Evolutionary conservation across 92 coral and sea anemone genomes (phyloP), one percentile per base, ranked within the genome.

Genomic region (Virgularia gustaviana): DNA sequence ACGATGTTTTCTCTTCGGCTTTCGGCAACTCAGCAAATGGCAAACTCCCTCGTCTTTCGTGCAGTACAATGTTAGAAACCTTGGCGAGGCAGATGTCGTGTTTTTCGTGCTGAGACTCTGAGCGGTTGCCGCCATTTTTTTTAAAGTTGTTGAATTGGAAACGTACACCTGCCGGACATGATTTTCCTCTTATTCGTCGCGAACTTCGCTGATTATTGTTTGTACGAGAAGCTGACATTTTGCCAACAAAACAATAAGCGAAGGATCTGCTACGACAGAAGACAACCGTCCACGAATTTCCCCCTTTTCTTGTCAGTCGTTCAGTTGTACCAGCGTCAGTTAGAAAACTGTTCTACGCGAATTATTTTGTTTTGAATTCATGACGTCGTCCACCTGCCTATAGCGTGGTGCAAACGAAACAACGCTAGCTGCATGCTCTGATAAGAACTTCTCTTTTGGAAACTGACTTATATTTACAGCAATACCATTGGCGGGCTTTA

Each of bases 81-180:
- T 24, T 38, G 35, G 54, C 15, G 4, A 60, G 27, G 22, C 23
- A 25, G 8, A 16, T 0, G 30, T 18, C 20, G 3, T n/a, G 7
- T 15, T 39, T 63, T 7, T 44, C 10, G 1, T 7, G 32, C 23
- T 8, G 49, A 3, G 36, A n/a, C 36, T 65, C 47, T 38, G 6
- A 22, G 9, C 13, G 16, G 16, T 22, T 34, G 43, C 24, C 19
- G 43, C 27, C 38, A 59, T 11, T 16, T 9, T 52, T 22, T 15
- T 52, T 52, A 2, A 52, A 22, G 13, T 52, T 33, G 58, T 52
- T 52, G 8, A 28, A 19, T 65, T 43, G 38, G 32, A 65, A 65
- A 2, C 31, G 20, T 9, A 65, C 72, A 65, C 72, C 72, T 44
- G 72, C 57, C 1, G 72, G 72, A 23, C 72, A 65, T 8, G 72